Percentiles rank a stretch among this genome's conserved stretches.
phyloP scores from a whole-genome alignment of 1,140 invertebrate species.

The Radopholus similis region DNA sequence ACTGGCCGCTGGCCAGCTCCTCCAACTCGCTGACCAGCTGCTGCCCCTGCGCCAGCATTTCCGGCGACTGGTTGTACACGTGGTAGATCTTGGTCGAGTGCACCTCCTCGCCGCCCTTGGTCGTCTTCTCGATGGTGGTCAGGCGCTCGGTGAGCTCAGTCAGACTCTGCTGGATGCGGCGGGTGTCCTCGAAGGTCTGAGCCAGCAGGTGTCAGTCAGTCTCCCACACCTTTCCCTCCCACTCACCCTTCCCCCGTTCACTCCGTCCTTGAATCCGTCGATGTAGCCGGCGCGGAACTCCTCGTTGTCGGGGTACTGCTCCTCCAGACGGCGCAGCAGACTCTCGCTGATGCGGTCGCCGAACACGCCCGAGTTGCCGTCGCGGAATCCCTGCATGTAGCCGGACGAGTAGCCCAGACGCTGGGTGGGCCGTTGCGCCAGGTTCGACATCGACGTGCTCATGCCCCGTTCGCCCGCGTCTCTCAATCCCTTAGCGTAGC shows the following conservation, averaged over 20 bases:
- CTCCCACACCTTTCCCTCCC: neutral
- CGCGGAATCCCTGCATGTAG: conserved; percentile 60
- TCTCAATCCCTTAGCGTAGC: conserved; percentile 55
- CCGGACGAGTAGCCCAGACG: conserved; percentile 55
- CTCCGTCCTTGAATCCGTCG: conserved; percentile 59
- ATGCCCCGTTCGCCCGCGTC: conserved; percentile 56
- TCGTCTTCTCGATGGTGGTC: conserved; percentile 49
- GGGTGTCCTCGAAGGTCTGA: conserved; percentile 48
- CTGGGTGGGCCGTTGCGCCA: conserved; percentile 42
- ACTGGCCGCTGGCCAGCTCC: conserved; percentile 48
- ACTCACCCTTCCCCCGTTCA: conserved; percentile 37
- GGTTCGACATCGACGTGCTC: conserved; percentile 57
- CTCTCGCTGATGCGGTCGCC: conserved; percentile 54
- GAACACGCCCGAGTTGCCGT: conserved; percentile 56
- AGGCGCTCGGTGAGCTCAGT: conserved; percentile 57
- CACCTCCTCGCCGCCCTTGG: conserved; percentile 57
- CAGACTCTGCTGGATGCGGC: conserved; percentile 52
- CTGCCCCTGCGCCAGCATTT: conserved; percentile 25
- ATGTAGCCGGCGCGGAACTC: conserved; percentile 59
- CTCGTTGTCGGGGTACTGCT: conserved; percentile 58
- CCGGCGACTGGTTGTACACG: conserved; percentile 50
- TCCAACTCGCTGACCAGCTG: conserved; percentile 53
- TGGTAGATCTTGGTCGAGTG: conserved; percentile 60
- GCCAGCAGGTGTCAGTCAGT: neutral
- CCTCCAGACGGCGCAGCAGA: conserved; percentile 53